A percentile compares a stretch with the other conserved stretches of the same genome.
Conservation (phyloP, 2,888 invertebrate species). For the Hyles lineata region DNA sequence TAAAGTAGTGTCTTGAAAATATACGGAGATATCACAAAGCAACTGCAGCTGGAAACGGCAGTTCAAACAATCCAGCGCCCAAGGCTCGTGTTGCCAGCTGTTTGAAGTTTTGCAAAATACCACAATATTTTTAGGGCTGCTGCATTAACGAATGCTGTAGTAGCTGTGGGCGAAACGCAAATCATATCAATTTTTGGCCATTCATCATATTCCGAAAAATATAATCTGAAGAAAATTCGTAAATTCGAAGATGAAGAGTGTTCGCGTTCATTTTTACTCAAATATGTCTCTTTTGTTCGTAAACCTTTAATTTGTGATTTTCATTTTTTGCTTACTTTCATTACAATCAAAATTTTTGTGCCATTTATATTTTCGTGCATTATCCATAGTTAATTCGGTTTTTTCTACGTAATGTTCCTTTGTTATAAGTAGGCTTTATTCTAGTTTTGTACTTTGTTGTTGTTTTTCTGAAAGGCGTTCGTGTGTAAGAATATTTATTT, state of each 20-base stretch:
- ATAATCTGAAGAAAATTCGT: neutral
- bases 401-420: neutral
- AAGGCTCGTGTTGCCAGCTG: too few relatives aligned
- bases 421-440: neutral
- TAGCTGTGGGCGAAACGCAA: neutral
- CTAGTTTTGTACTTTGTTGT: neutral
- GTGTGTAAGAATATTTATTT: slow-evolving; percentile 13
- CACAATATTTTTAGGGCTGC: neutral
- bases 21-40: too few relatives aligned
- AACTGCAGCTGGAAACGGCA: too few relatives aligned
- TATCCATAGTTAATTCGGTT: neutral
- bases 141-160: neutral
- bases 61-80: too few relatives aligned
- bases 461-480: neutral
- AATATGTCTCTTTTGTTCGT: neutral
- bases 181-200: neutral
- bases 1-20: too few relatives aligned
- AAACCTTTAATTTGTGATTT: neutral
- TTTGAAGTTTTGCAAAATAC: too few relatives aligned
- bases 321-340: neutral
- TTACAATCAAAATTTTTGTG: neutral
- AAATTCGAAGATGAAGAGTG: neutral
- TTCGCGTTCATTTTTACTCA: neutral
- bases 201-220: neutral
- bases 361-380: too few relatives aligned